Base-by-base conservation (phyloP, 2,797 vertebrate genomes). In the Phylloscopus collybita region DNA sequence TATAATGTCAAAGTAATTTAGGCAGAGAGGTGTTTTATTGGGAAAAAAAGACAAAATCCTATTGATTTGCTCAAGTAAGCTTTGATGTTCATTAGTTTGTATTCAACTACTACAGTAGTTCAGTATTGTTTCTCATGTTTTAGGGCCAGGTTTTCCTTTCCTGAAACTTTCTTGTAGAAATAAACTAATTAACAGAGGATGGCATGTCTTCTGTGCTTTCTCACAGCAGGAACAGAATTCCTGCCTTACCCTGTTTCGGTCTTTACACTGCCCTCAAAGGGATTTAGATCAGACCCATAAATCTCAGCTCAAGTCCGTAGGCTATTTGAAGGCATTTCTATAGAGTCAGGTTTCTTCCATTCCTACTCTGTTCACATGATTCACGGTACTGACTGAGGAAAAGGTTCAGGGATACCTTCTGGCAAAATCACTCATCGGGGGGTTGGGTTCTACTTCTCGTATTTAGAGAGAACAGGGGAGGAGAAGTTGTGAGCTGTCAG, bases 231-330 rank as follows among this genome's bases (percentile, higher is more conserved):
- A 80, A n/a, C 29, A 91, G 76, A 80, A 88, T 92, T 92, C 85
- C 69, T 94, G 56, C 75, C 44, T 87, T 85, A 53, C 49, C 29
- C 71, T 45, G 11, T 42, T 91, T 44, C 0, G 0, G 42, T 64
- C 79, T 92, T 87, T 92, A 51, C 53, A 15, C 45, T 91, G 57
- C 34, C 50, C 91, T 93, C 85, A 72, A 69, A 91, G 65, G 65
- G 50, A 56, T 89, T 94, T 93, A 81, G 50, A 80, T 80, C 85
- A 86, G 85, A 86, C 80, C 42, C 49, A 26, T 91, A 90, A 90
- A 91, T 90, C 85, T 89, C 69, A 64, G 51, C 71, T 91, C 45
- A 3, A 47, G 94, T 93, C 91, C 22, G 27, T 53, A 47, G 72
- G 75, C 54, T 91, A 10, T 86, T 80, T 91, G 75, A 91, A 95